Percentiles rank a stretch among this genome's conserved stretches.
Conservation (phyloP, 2,888 invertebrate genomes). For the Drosophila paucipuncta region DNA sequence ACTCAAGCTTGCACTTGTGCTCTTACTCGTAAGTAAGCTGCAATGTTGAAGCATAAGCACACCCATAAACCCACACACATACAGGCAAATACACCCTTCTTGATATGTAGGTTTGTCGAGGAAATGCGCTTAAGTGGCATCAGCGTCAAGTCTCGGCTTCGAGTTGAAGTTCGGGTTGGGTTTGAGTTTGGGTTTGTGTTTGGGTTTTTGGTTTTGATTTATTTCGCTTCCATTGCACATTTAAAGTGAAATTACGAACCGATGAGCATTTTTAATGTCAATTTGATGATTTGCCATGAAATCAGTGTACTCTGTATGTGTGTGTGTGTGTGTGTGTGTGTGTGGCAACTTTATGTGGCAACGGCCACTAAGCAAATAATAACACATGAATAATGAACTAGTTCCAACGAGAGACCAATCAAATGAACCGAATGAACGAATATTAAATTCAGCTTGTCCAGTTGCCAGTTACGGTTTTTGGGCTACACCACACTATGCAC, state of each 20-base stretch:
- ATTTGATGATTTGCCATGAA: constrained; percentile 43
- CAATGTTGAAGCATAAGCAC: constrained; percentile 10
- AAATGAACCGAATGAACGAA: constrained; percentile 31
- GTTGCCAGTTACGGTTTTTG: constrained; percentile 36
- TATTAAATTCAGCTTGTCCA: constrained; percentile 31
- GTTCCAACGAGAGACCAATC: constrained; percentile 43
- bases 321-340: constrained; percentile 5
- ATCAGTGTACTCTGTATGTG: not conserved
- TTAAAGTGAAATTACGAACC: constrained; percentile 27
- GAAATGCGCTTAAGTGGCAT: constrained; percentile 38
- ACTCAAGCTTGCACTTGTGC: constrained; percentile 2
- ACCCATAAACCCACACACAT: not conserved
- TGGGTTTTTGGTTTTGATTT: constrained; percentile 8
- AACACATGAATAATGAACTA: constrained; percentile 63
- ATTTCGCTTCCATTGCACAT: constrained; percentile 6
- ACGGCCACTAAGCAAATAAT: constrained; percentile 61
- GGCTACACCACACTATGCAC: constrained; percentile 9
- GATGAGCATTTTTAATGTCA: constrained; percentile 51
- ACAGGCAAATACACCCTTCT: not conserved
- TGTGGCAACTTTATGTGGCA: constrained; percentile 29
- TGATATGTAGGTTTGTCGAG: constrained; percentile 20
- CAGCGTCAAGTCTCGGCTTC: constrained; percentile 25
- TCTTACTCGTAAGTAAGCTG: constrained; percentile 21
- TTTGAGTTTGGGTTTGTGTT: not conserved
- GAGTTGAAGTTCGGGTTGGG: not conserved